Evolutionary conservation across 35 echinoderm and acorn worm genomes (phyloP), one percentile per base, ranked within the genome.

Genomic region (Chiridota heheva): DNA sequence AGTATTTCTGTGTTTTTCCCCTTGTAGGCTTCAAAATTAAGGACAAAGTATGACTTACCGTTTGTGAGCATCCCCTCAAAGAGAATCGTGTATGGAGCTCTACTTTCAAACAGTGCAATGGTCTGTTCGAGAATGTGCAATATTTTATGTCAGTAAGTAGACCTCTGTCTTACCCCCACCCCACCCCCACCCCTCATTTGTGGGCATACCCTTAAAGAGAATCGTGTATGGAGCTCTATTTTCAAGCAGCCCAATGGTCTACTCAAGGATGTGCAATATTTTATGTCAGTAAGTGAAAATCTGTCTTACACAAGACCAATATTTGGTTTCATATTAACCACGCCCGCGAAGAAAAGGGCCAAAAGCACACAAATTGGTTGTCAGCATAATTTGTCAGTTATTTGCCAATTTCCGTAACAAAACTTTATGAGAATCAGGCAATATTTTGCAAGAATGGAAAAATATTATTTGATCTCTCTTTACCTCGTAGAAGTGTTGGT

Each of bases 261-360:
- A 84, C 26, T 90, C 87, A 1, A 64, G 92, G 27, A 53, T 96
- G 44, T 96, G 92, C 68, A 69, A 90, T 45, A 78, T 96, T n/a
- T 68, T 96, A 31, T 82, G 82, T 63, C 80, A 86, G 92, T 89
- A 71, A 68, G 92, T 89, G 32, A n/a, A 27, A 27, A 18, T 26
- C 30, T 64, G 17, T n/a, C n/a, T n/a, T n/a, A n/a, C n/a, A n/a
- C n/a, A n/a, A n/a, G n/a, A n/a, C n/a, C n/a, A n/a, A n/a, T n/a
- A n/a, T n/a, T n/a, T n/a, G n/a, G n/a, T n/a, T n/a, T n/a, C n/a
- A n/a, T n/a, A n/a, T n/a, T n/a, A n/a, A n/a, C n/a, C n/a, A n/a
- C n/a, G n/a, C n/a, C n/a, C n/a, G n/a, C n/a, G n/a, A n/a, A n/a
- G n/a, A n/a, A n/a, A n/a, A n/a, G n/a, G n/a, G n/a, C n/a, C n/a